Evolutionary conservation across 1,140 invertebrate genomes (phyloP), one percentile per base, ranked within the genome.

Genomic region (Drosophila bocki): DNA sequence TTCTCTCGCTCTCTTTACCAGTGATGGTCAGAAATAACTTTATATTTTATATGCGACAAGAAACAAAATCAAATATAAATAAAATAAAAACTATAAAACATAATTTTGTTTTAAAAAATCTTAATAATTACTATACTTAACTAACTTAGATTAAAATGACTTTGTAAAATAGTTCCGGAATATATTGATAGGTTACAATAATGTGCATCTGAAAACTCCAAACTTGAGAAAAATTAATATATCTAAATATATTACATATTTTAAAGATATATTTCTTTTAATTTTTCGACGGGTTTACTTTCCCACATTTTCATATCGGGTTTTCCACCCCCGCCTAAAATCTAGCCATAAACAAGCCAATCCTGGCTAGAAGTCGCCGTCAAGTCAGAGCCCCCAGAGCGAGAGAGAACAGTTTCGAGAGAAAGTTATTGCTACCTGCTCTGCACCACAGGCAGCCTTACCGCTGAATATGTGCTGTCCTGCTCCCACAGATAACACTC

Each of bases 391-490:
- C 41, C 19, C 3, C 35, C 4, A 54, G 29, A 29, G 51, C 33
- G 35, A 32, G 45, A 57, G 67, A 44, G 50, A 8, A n/a, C 6
- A 26, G 32, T 32, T 12, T 39, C 12, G 44, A 48, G 62, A 19
- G 29, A 37, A 15, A 56, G n/a, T 26, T 26, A 12, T 69, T 35
- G 44, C 51, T 81, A 81, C 82, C 82, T 85, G 75, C 64, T 51
- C 51, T 57, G 19, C 1, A 11, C 3, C 48, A 59, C 19, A 12
- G 50, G 17, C 17, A 51, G 42, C 51, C 74, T 56, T 77, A 82
- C 67, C 48, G 79, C 80, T 82, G 80, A 82, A 82, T 82, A 58
- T 13, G 37, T 33, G 17, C 51, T 56, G 48, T 61, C 22, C 69
- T 32, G 63, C 47, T 74, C 56, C 19, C 70, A 70, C 74, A 78